phyloP scores from a whole-genome alignment of 2,113 vertebrate genomes.

The Tyto alba region DNA sequence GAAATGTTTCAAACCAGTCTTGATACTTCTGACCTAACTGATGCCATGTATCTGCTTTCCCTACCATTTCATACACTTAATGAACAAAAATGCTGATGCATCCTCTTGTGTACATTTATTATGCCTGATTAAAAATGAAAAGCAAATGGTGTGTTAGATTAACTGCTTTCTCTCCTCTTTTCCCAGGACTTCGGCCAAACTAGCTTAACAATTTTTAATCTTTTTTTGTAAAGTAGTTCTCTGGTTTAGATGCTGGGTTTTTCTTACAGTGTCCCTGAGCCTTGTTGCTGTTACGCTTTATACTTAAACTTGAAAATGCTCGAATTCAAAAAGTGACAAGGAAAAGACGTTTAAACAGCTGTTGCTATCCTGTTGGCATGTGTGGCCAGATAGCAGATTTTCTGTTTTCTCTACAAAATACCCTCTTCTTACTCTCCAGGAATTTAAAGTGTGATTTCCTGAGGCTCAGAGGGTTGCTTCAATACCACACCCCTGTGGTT shows the following conservation, averaged over 20 bases:
- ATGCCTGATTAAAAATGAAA: slow-evolving; percentile 8
- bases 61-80: neutral
- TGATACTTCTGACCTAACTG: slow-evolving; percentile 26
- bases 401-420: neutral
- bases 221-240: neutral
- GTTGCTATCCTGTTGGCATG: neutral
- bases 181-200: neutral
- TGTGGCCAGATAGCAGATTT: neutral
- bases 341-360: neutral
- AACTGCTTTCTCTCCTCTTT: neutral
- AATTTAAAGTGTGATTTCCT: neutral
- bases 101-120: slow-evolving; percentile 36
- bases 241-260: neutral
- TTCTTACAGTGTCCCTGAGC: neutral
- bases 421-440: neutral
- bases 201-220: neutral
- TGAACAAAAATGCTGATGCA: neutral
- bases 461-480: neutral
- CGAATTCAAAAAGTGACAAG: neutral
- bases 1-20: slow-evolving; percentile 48
- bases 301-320: neutral
- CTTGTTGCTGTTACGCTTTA: neutral
- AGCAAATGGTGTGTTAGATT: neutral
- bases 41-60: neutral
- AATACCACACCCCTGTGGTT: rapidly evolving